Base-by-base conservation (phyloP, 2,888 invertebrate species). In the Drosophila pegasa region DNA sequence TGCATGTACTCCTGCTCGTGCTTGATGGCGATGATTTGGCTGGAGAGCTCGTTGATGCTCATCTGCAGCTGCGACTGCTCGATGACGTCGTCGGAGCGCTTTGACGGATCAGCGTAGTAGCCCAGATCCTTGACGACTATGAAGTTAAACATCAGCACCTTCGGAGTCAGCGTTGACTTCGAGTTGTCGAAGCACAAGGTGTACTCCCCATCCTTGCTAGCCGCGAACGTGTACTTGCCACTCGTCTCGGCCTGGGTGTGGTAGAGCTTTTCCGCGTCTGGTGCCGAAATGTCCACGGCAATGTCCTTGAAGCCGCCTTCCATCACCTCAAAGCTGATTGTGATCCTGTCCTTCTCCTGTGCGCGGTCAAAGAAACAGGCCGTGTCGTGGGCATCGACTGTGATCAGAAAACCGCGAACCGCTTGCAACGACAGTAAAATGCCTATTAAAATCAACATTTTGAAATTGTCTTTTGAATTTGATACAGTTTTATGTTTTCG, bases 1-100 rank as follows among this genome's bases (percentile, higher is more conserved):
- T 80, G 80, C 89, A 86, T 89, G 18, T 89, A 89, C 41, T 89
- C 80, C 73, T 75, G 87, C 20, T 82, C 89, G 20, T 74, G 54
- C 14, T 52, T 66, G 10, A 86, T 51, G 55, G 55, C 45, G 8
- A 52, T 3, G 67, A 86, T 1, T 2, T 54, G 57, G n/a, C 68
- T 64, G 25, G 77, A 64, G n/a, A 86, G 6, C 0, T 59, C 33
- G 18, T 75, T 88, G 40, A 88, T 27, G 37, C 51, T 45, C 5
- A 43, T 27, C 55, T 88, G 84, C 10, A 80, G 60, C 0, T 22
- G 0, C 0, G 69, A 14, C 27, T 86, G 88, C 6, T 88, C 88
- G 5, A 86, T 8, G 2, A 86, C 64, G 9, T 77, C 84, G 25
- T 80, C 89, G 4, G 25, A 9, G 5, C 80, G 77, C 9, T 62